Evolutionary conservation across 2,888 invertebrate genomes (phyloP).

Genomic region (Carpatolechia fugitivella): DNA sequence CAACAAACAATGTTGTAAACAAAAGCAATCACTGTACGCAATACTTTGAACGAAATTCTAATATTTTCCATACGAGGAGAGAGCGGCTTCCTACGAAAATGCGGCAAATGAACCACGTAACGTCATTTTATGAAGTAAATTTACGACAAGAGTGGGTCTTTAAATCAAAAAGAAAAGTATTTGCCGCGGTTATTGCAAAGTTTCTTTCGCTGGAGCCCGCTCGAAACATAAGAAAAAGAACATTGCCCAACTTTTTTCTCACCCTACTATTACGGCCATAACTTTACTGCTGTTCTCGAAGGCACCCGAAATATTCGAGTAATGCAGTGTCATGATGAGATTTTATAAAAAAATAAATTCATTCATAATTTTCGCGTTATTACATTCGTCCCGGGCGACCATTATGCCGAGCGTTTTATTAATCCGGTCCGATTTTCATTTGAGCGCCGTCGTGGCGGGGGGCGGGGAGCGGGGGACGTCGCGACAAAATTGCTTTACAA

Average conservation of each 20-base stretch:
- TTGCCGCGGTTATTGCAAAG: slow-evolving; percentile 28
- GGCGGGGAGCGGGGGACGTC: slow-evolving; percentile 26
- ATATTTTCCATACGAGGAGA: slow-evolving; percentile 17
- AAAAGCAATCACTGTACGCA: slow-evolving; percentile 12
- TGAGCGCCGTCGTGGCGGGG: slow-evolving; percentile 27
- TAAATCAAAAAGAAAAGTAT: slow-evolving; percentile 36
- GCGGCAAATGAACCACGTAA: slow-evolving; percentile 30
- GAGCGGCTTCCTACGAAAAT: slow-evolving; percentile 10
- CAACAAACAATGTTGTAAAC: slow-evolving; percentile 6
- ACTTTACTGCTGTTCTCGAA: slow-evolving; percentile 10
- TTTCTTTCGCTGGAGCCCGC: slow-evolving; percentile 19
- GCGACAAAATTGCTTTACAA: slow-evolving; percentile 69
- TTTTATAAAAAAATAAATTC: slow-evolving; percentile 44
- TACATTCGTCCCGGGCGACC: slow-evolving; percentile 39
- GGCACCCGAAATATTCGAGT: slow-evolving; percentile 17
- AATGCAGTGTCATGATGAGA: slow-evolving; percentile 22
- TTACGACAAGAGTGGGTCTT: slow-evolving; percentile 31
- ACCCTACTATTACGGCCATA: slow-evolving; percentile 14
- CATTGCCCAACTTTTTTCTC: slow-evolving; percentile 13
- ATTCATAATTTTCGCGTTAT: slow-evolving; percentile 52
- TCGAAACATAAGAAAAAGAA: slow-evolving; percentile 19
- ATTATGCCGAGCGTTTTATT: slow-evolving; percentile 47
- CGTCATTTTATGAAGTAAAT: slow-evolving; percentile 34
- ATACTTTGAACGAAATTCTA: slow-evolving; percentile 16
- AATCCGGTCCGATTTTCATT: slow-evolving; percentile 57